Evolutionary conservation across 1,140 invertebrate species (phyloP), one percentile per base, ranked within the genome.

Genomic region (Trichogramma pretiosum): DNA sequence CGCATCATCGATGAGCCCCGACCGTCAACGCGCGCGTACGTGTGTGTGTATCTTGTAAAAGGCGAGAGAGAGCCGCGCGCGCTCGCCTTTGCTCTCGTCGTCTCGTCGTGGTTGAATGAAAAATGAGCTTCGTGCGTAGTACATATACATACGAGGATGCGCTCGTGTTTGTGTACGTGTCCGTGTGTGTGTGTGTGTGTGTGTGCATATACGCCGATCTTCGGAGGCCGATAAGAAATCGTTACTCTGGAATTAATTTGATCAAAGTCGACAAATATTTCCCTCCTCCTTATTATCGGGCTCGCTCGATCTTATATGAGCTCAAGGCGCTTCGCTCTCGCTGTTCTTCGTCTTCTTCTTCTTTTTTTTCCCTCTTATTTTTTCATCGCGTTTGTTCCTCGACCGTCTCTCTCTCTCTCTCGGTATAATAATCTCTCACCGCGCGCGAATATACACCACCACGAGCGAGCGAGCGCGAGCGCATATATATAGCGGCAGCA

Each of bases 251-350:
- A 46, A 50, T 50, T 50, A 45, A 50, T 50, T 50, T 50, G 42
- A 50, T 50, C 42, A 41, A 46, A 50, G 30, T 50, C 48, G 48
- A 50, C 48, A 50, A 50, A 50, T 50, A 50, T 50, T 50, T 44
- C 42, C 48, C 48, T 44, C 48, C 41, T 50, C 41, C 42, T 40
- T 44, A 44, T 49, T 49, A 49, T 42, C 50, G 45, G 46, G 46
- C 50, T 48, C 52, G 51, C 51, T 48, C 42, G 45, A 58, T 49
- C 56, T 49, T 16, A n/a, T n/a, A n/a, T n/a, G n/a, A n/a, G n/a
- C n/a, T n/a, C n/a, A n/a, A n/a, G n/a, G n/a, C n/a, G n/a, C n/a
- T 34, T 28, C 36, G 28, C 18, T 36, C 32, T 39, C n/a, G 18
- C 36, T 41, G 28, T 16, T 35, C 14, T 45, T 32, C 28, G 13